phyloP scores from a whole-genome alignment of 2,888 invertebrate genomes.

The Polietes domitor region DNA sequence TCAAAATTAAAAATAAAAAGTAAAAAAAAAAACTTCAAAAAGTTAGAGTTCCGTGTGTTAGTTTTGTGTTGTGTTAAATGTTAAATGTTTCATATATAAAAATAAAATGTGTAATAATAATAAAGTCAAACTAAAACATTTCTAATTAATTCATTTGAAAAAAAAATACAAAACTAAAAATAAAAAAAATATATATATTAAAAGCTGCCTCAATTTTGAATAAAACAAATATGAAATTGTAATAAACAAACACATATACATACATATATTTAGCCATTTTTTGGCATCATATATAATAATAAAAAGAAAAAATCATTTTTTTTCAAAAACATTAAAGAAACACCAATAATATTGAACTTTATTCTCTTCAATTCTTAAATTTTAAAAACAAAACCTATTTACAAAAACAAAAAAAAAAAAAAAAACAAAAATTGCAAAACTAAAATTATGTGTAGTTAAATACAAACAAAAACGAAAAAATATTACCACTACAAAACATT shows the following conservation, averaged over 20 bases:
- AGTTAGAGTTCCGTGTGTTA: conserved; percentile 58
- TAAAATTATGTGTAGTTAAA: conserved; percentile 50
- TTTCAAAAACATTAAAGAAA: conserved; percentile 54
- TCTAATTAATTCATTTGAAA: conserved; percentile 66
- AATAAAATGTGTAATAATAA: conserved; percentile 38
- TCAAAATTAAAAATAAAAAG: conserved; percentile 50
- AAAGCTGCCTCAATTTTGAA: conserved; percentile 66
- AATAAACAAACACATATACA: conserved; percentile 51
- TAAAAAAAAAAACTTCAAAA: conserved; percentile 50
- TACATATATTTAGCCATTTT: conserved; percentile 66
- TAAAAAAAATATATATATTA: conserved; percentile 38
- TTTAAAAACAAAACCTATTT: conserved; percentile 62
- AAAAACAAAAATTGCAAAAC: conserved; percentile 21
- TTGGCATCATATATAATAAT: conserved; percentile 56
- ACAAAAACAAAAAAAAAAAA: conserved; percentile 49
- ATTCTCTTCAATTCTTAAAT: conserved; percentile 62
- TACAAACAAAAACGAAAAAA: conserved; percentile 39
- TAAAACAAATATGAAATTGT: conserved; percentile 37
- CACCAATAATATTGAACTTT: conserved; percentile 63
- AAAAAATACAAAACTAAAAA: conserved; percentile 50
- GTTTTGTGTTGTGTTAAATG: conserved; percentile 64
- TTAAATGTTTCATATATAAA: conserved; percentile 60
- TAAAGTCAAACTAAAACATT: conserved; percentile 38
- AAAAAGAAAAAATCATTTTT: conserved; percentile 53
- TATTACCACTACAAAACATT: conserved; percentile 68